Evolutionary conservation across 2,797 vertebrate species (phyloP).

Genomic region (Myiothlypis chrysogaster): DNA sequence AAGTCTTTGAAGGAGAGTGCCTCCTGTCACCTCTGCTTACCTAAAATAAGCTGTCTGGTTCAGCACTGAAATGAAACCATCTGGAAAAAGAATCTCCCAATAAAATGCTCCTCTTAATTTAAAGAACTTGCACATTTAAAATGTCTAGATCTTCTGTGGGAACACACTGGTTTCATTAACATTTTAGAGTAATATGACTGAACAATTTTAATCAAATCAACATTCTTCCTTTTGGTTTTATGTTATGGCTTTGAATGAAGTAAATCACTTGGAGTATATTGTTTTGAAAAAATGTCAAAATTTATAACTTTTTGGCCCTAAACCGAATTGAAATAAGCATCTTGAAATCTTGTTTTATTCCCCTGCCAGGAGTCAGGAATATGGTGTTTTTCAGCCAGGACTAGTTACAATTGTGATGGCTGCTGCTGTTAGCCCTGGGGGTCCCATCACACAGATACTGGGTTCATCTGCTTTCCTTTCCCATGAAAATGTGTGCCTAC

Average conservation of each 20-base stretch:
- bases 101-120: conserved; percentile 38
- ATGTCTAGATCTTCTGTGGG: not conserved
- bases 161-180: conserved; percentile 58
- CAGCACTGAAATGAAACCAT: conserved; percentile 13
- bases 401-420: not conserved
- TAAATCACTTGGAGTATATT: conserved; percentile 4
- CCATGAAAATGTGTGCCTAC: not conserved
- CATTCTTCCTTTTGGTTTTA: conserved; percentile 37
- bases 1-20: not conserved
- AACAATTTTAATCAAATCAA: conserved; percentile 51
- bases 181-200: not conserved
- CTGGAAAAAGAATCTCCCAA: conserved; percentile 33
- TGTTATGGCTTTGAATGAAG: conserved; percentile 35
- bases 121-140: conserved; percentile 21
- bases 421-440: not conserved
- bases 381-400: not conserved
- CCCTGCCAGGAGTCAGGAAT: not conserved
- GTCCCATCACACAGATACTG: not conserved
- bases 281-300: conserved; percentile 23
- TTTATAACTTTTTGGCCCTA: not conserved
- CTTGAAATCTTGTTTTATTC: conserved; percentile 29
- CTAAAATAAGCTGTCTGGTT: not conserved
- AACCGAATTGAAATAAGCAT: not conserved
- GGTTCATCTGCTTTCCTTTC: not conserved
- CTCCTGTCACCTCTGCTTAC: conserved; percentile 12